phyloP scores from a whole-genome alignment of 30 jellyfish, hydroid and myxozoan species.

The Chironex yamaguchii region DNA sequence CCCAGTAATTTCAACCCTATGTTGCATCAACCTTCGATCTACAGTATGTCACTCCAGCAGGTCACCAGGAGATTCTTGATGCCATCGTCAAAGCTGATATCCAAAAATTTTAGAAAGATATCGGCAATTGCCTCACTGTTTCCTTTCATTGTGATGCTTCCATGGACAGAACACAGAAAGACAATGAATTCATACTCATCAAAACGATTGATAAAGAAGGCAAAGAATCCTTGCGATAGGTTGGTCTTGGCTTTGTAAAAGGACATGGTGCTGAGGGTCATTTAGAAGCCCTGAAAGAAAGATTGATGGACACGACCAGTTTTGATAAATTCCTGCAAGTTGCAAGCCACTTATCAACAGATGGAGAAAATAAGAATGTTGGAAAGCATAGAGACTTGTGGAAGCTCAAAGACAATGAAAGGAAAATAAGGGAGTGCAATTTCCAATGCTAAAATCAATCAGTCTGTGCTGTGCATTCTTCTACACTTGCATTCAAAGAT shows the following conservation, averaged over 20 bases:
- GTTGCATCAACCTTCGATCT: slow-evolving; percentile 4
- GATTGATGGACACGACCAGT: slow-evolving; percentile 23
- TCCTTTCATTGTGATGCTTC: slow-evolving; percentile 15
- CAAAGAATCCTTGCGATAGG: background rate
- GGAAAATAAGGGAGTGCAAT: slow-evolving; percentile 14
- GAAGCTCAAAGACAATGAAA: slow-evolving; percentile 32
- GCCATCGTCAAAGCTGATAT: slow-evolving; percentile 3
- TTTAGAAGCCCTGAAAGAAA: slow-evolving; percentile 36
- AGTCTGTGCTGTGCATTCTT: slow-evolving; percentile 62
- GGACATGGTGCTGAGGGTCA: slow-evolving; percentile 27
- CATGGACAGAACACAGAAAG: slow-evolving; percentile 52
- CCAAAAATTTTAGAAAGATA: background rate
- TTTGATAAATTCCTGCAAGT: background rate
- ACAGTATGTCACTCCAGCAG: slow-evolving; percentile 12
- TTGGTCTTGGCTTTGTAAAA: slow-evolving; percentile 28
- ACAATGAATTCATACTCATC: slow-evolving; percentile 34
- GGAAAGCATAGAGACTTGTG: slow-evolving; percentile 32
- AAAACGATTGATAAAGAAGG: background rate
- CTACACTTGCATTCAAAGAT: slow-evolving; percentile 49
- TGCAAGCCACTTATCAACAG: slow-evolving; percentile 12
- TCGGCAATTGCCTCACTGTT: slow-evolving; percentile 4
- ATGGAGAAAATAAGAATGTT: slow-evolving; percentile 32
- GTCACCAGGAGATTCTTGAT: slow-evolving; percentile 18
- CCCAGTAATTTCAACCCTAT: slow-evolving; percentile 11
- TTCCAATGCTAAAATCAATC: slow-evolving; percentile 56